These are phyloP conservation scores for Macroglossus sobrinus DNA, from an alignment of 2,113 vertebrate genomes.

Conservation along the genomic window DNA sequence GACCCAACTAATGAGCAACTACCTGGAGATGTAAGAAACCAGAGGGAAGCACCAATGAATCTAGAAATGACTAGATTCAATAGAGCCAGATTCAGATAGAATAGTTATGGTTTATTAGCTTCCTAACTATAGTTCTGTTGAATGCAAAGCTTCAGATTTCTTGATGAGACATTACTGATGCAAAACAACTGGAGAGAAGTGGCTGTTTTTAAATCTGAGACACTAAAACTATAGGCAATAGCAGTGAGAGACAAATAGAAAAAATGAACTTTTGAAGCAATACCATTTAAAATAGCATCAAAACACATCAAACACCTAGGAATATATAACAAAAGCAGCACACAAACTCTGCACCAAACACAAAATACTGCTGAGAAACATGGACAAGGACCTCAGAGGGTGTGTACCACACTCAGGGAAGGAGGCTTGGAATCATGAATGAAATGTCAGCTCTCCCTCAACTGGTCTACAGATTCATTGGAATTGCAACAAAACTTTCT, in stretches of 20 bases:
- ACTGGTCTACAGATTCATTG: not conserved
- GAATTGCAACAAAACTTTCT: not conserved
- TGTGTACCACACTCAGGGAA: not conserved
- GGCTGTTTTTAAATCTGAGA: not conserved
- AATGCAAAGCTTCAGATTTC: not conserved
- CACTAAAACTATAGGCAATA: not conserved
- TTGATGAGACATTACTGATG: not conserved
- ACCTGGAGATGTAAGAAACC: not conserved
- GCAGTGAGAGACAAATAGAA: not conserved
- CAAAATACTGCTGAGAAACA: not conserved
- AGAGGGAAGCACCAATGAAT: not conserved
- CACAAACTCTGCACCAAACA: rapidly evolving
- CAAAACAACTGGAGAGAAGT: not conserved
- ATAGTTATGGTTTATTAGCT: not conserved
- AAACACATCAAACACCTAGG: not conserved
- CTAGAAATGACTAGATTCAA: not conserved
- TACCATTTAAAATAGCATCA: not conserved
- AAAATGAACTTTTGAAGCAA: not conserved
- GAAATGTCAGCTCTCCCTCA: not conserved
- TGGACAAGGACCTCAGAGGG: not conserved
- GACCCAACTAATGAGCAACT: not conserved
- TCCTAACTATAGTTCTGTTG: not conserved
- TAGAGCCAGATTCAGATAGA: not conserved
- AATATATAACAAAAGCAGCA: not conserved
- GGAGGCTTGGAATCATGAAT: not conserved